Percentiles rank a stretch among this genome's conserved stretches.
These are phyloP conservation scores for Pseudocheirus occidentalis DNA, from an alignment of 2,797 vertebrate species.

Conservation along the genomic window DNA sequence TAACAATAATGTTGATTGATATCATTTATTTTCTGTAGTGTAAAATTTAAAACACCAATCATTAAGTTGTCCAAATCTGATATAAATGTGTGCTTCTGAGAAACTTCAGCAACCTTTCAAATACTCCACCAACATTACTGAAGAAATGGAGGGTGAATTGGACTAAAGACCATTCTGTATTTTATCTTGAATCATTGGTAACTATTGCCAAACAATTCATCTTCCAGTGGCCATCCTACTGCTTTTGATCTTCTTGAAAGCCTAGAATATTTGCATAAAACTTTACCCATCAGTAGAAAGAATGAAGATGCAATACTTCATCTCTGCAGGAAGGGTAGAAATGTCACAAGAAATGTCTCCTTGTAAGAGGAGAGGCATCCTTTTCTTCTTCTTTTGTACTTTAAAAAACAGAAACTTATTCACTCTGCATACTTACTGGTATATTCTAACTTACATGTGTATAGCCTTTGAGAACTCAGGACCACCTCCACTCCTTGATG, in stretches of 20 bases:
- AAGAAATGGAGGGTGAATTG: no score
- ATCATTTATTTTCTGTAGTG: no score
- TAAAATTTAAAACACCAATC: no score
- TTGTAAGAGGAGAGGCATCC: background rate
- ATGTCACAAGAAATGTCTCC: background rate
- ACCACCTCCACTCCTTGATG: background rate
- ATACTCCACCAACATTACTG: no score
- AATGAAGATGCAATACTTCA: background rate
- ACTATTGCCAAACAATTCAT: no score
- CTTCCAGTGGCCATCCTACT: background rate
- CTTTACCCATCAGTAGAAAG: background rate
- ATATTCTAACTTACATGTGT: no score
- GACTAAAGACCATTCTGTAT: no score
- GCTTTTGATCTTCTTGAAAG: background rate
- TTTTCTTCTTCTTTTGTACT: background rate
- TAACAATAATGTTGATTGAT: no score
- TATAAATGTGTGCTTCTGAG: no score
- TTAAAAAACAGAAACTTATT: background rate
- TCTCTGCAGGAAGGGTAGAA: background rate
- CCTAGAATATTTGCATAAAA: background rate
- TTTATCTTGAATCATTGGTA: no score
- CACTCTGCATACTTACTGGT: background rate
- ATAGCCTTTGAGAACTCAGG: background rate
- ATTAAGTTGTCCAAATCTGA: no score
- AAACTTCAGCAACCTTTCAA: no score